Evolutionary conservation across 2,113 vertebrate species (phyloP).

Genomic region (Suricata suricatta): DNA sequence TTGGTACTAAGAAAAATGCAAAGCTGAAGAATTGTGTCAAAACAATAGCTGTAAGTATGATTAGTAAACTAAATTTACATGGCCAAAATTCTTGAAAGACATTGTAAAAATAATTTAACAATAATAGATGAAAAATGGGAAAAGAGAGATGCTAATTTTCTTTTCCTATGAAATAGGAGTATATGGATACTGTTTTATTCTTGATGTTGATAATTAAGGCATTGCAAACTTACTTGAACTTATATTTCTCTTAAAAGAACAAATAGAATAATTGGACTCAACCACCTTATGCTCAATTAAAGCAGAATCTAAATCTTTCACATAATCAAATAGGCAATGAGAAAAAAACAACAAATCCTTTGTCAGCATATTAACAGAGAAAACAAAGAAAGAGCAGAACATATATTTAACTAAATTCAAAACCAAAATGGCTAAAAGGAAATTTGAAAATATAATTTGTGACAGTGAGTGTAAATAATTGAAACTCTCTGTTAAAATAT

Average conservation of each 20-base stretch:
- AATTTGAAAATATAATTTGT: slow-evolving; percentile 19
- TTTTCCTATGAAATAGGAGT: neutral
- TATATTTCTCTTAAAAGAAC: neutral
- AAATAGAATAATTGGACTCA: slow-evolving; percentile 8
- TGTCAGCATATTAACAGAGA: neutral
- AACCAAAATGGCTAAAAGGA: neutral
- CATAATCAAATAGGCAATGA: neutral
- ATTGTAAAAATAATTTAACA: neutral
- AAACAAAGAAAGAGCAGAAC: neutral
- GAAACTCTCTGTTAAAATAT: neutral
- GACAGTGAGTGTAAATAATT: neutral
- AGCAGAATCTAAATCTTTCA: neutral
- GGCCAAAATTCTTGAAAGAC: neutral
- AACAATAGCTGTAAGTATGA: neutral
- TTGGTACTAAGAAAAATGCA: neutral
- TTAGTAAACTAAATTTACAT: neutral
- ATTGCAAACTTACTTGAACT: neutral
- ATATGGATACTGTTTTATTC: neutral
- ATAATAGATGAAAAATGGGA: neutral
- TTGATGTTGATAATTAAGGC: neutral
- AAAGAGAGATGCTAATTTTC: neutral
- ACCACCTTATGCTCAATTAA: neutral
- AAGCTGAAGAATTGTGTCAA: neutral
- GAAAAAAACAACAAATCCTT: neutral
- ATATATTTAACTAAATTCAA: slow-evolving; percentile 9